Evolutionary conservation across 1,140 invertebrate genomes (phyloP).

Genomic region (Scaptomyza montana): DNA sequence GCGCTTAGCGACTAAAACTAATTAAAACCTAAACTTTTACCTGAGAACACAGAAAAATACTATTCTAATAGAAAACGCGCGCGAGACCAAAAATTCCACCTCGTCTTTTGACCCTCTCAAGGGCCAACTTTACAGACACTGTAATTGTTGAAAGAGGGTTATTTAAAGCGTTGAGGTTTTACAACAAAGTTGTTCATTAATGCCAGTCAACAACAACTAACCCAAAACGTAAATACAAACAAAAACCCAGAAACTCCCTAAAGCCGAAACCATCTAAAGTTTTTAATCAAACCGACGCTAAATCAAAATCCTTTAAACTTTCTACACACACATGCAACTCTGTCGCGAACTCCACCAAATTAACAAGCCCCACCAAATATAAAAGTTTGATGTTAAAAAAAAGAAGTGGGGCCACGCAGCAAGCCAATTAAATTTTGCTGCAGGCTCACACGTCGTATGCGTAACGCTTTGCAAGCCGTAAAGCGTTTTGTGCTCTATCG

Average conservation of each 20-base stretch:
- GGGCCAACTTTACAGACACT: constrained; percentile 45
- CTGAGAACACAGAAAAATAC: constrained; percentile 31
- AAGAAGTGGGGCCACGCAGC: constrained; percentile 1
- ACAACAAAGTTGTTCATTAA: constrained; percentile 51
- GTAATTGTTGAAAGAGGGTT: constrained; percentile 32
- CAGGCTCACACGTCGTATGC: constrained; percentile 44
- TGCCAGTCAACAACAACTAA: constrained; percentile 32
- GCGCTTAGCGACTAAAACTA: constrained; percentile 50
- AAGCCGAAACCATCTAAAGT: constrained; percentile 48
- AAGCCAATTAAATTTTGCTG: constrained; percentile 48
- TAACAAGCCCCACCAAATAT: background rate
- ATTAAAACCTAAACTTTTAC: constrained; percentile 56
- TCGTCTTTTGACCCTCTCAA: background rate
- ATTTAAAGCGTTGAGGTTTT: constrained; percentile 41
- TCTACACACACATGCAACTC: constrained; percentile 3
- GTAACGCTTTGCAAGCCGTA: constrained; percentile 36
- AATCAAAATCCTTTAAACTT: constrained; percentile 47
- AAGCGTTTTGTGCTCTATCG: constrained; percentile 36
- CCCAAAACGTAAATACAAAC: constrained; percentile 36
- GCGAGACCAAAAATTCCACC: constrained; percentile 17
- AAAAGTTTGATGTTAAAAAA: constrained; percentile 10
- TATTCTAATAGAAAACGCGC: constrained; percentile 49
- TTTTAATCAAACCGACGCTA: constrained; percentile 48
- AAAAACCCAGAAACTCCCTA: constrained; percentile 24
- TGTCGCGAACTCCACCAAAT: constrained; percentile 19